Evolutionary conservation across 2,888 invertebrate species (phyloP).

Genomic region (Lasius fuliginosus): DNA sequence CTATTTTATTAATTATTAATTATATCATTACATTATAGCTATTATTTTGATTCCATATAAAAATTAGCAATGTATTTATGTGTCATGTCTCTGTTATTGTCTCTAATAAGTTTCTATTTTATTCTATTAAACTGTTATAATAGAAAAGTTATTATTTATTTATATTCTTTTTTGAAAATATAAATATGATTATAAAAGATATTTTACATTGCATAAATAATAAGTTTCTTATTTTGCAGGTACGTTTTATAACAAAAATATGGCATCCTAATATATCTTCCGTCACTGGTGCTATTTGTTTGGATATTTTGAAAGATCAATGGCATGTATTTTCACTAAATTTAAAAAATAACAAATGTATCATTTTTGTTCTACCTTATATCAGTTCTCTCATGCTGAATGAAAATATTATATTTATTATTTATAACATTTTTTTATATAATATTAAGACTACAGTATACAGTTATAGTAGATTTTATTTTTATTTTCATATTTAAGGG

Average conservation of each 20-base stretch:
- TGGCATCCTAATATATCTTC: slow-evolving; percentile 99
- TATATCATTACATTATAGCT: neutral
- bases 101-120: neutral
- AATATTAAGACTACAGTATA: neutral
- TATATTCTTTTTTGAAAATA: neutral
- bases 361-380: neutral
- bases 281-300: slow-evolving; percentile 98
- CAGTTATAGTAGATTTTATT: neutral
- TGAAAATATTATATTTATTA: slow-evolving; percentile 35
- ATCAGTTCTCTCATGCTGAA: neutral
- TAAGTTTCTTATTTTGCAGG: slow-evolving; percentile 88
- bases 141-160: slow-evolving; percentile 14
- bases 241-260: slow-evolving; percentile 98
- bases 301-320: slow-evolving; percentile 99
- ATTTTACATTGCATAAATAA: slow-evolving; percentile 35
- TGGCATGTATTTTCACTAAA: slow-evolving; percentile 88
- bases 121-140: slow-evolving; percentile 6
- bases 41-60: neutral
- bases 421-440: neutral
- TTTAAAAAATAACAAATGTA: neutral
- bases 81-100: neutral
- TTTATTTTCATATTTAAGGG: slow-evolving; percentile 88
- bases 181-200: slow-evolving; percentile 12
- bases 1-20: neutral
- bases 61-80: neutral